Base-by-base conservation (phyloP, 2,888 invertebrate species). In the Hoplodrina blanda region DNA sequence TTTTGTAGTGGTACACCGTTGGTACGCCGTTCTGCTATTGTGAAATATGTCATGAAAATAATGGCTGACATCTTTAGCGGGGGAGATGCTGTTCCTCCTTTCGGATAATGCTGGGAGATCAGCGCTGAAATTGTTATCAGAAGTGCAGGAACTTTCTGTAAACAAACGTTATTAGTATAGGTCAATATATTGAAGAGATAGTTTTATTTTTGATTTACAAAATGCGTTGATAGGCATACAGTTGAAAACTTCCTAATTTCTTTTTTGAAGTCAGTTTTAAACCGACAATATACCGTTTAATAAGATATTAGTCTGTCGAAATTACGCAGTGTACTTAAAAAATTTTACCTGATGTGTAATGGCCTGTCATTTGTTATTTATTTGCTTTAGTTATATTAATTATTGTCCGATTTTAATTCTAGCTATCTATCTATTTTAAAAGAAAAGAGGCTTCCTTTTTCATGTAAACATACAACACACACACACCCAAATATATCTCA, bases 31-130 rank as follows among this genome's bases (percentile, higher is more conserved):
- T 85, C 79, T 83, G 80, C 87, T 87, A 89, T 92, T 92, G 88
- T 92, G 90, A 93, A 93, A 94, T 92, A 93, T 89, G 92, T 93
- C 93, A 92, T 90, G 91, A 89, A 92, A 91, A 93, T 93, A 94
- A 92, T 90, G 85, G 89, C 86, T 54, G 50, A 75, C 78, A 88
- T 90, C 84, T 89, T 90, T 86, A 82, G 85, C 80, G 73, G 82
- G 82, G 82, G 84, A 61, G 76, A 69, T 66, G 69, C 79, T 80
- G 67, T 56, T 69, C 79, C 79, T 78, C 88, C 85, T 87, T 88
- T 83, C 71, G 75, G 85, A 88, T 85, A 86, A 78, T 84, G 84
- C 84, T 84, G 79, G 81, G 79, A 78, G 69, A 75, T 76, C 73
- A 69, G 19, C 30, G 69, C 59, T 71, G 64, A 33, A 68, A 69